A percentile compares a stretch with the other conserved stretches of the same genome.
Conservation (phyloP, 1,140 invertebrate species). For the Condylostylus longicornis region DNA sequence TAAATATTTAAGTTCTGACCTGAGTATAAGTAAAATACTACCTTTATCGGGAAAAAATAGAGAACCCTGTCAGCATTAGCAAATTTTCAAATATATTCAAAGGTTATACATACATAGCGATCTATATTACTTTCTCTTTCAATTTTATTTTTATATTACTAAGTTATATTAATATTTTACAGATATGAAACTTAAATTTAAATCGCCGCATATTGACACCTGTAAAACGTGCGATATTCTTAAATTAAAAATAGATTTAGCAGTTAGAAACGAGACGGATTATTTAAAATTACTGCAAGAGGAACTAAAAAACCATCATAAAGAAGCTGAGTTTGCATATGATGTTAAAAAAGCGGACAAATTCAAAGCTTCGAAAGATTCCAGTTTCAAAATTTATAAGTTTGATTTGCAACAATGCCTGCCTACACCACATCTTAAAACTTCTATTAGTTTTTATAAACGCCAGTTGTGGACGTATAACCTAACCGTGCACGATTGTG, state of each 20-base stretch:
- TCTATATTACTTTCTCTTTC: too few relatives aligned
- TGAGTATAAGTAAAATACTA: constrained; percentile 7
- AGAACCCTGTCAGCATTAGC: constrained; percentile 8
- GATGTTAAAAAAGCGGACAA: constrained; percentile 4
- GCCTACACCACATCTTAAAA: constrained; percentile 18
- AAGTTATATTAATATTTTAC: too few relatives aligned
- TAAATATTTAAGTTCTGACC: constrained; percentile 7
- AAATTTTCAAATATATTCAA: constrained; percentile 9
- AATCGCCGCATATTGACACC: constrained; percentile 13
- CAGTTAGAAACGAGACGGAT: constrained; percentile 6
- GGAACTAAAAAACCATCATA: constrained; percentile 4
- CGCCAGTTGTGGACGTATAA: constrained; percentile 29
- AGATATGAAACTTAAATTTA: constrained; percentile 13
- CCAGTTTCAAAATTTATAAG: constrained; percentile 8
- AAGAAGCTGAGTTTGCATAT: neutral
- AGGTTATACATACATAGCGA: too few relatives aligned
- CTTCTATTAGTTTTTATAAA: constrained; percentile 24
- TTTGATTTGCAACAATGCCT: constrained; percentile 30
- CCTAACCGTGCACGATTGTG: constrained; percentile 24
- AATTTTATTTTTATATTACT: too few relatives aligned
- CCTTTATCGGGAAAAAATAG: constrained; percentile 5
- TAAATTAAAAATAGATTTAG: constrained; percentile 6
- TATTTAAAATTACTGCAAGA: constrained; percentile 2
- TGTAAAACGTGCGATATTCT: constrained; percentile 13
- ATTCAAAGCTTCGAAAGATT: constrained; percentile 6